phyloP scores from a whole-genome alignment of 1,140 invertebrate genomes.

The Hyles vespertilio region DNA sequence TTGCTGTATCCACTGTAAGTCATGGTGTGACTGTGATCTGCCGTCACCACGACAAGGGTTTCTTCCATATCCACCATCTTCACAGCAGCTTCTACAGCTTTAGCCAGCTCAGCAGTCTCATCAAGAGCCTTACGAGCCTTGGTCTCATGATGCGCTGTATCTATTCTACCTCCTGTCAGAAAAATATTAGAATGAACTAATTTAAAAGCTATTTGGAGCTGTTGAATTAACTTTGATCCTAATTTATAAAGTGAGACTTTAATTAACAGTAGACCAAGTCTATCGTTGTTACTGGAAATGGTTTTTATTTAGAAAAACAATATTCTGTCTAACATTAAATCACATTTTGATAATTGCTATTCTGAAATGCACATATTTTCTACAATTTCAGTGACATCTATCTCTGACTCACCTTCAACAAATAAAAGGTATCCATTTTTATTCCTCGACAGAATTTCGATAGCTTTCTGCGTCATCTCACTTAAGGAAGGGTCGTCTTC shows the following conservation, averaged over 20 bases:
- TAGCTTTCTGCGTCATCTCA: slow-evolving; percentile 89
- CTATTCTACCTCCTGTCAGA: slow-evolving; percentile 85
- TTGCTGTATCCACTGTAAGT: slow-evolving; percentile 84
- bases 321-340: no score
- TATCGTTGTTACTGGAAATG: no score
- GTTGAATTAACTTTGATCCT: no score
- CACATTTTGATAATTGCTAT: no score
- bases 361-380: no score
- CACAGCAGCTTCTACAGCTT: slow-evolving; percentile 82
- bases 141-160: slow-evolving; percentile 90
- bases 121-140: slow-evolving; percentile 86
- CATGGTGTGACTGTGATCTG: slow-evolving; percentile 89
- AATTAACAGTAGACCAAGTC: no score
- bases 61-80: slow-evolving; percentile 82
- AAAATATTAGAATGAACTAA: background rate
- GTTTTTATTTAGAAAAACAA: no score
- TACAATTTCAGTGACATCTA: no score
- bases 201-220: no score
- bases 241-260: no score
- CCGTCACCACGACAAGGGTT: slow-evolving; percentile 86
- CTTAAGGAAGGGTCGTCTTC: slow-evolving; percentile 79
- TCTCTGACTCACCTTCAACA: slow-evolving; percentile 78
- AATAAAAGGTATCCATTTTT: slow-evolving; percentile 83
- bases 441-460: slow-evolving; percentile 83
- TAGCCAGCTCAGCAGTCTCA: slow-evolving; percentile 86